A percentile compares a stretch with the other conserved stretches of the same genome.
phyloP scores from a whole-genome alignment of 1,140 invertebrate genomes.

The Telenomus remus region DNA sequence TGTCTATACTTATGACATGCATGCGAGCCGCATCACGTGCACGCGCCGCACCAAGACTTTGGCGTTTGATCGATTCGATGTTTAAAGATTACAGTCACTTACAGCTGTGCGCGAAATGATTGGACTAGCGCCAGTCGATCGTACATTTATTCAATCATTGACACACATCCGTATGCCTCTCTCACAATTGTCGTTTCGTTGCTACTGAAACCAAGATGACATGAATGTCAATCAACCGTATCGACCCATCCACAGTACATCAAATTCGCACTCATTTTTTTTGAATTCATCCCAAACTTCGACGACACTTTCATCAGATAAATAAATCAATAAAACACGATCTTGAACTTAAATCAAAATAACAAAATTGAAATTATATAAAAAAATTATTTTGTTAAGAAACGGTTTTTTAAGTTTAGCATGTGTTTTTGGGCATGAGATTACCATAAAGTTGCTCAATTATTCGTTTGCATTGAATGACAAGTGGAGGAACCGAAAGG shows the following conservation, averaged over 20 bases:
- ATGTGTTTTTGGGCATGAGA: constrained; percentile 2
- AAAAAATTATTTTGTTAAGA: no score
- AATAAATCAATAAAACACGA: no score
- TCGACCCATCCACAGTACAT: constrained; percentile 33
- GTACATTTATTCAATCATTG: constrained; percentile 54
- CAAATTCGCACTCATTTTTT: constrained; percentile 33
- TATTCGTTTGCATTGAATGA: constrained; percentile 45
- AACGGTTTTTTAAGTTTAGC: no score
- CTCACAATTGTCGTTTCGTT: constrained; percentile 47
- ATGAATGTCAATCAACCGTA: constrained; percentile 55
- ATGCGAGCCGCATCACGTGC: constrained; percentile 12
- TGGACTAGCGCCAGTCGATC: constrained; percentile 50
- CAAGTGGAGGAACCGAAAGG: constrained; percentile 7
- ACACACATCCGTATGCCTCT: constrained; percentile 46
- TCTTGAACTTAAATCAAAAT: no score
- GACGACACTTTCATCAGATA: no score
- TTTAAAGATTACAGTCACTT: constrained; percentile 58
- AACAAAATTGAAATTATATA: no score
- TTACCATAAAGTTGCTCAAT: constrained; percentile 42
- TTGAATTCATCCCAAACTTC: constrained; percentile 39
- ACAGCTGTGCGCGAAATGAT: constrained; percentile 48
- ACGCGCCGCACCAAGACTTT: constrained; percentile 15
- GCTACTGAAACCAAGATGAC: constrained; percentile 48
- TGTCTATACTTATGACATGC: constrained; percentile 27
- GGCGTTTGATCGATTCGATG: constrained; percentile 38